Evolutionary conservation across 2,888 invertebrate genomes (phyloP), one percentile per base, ranked within the genome.

Genomic region (Pegoplata infirma): DNA sequence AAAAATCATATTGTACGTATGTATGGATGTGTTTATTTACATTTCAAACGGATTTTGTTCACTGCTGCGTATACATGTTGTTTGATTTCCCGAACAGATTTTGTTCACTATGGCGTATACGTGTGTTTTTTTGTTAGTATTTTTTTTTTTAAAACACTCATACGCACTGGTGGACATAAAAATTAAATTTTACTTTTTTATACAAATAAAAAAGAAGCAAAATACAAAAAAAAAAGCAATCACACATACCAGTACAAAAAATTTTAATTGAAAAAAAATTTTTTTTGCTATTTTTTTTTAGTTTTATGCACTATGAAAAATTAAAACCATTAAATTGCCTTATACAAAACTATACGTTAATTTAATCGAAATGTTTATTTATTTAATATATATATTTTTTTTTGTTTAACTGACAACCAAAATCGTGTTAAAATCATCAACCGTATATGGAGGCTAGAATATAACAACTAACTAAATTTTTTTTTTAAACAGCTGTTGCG

Each of bases 401-500:
- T 32, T 7, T 32, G 3, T 32, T 10, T 32, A 32, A 32, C 8
- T 10, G 12, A 28, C 2, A 10, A 7, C 10, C 12, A 10, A 40
- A n/a, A 40, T n/a, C n/a, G 5, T 51, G 51, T 32, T 40, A 7
- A 28, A 25, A 63, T 69, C 63, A 28, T 76, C 47, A 69, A 76
- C 75, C 75, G 61, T 67, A 51, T 74, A 47, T 53, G 59, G 25
- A 66, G 69, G 44, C 19, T 7, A 71, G 58, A 66, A 28, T 61
- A 66, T 71, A 25, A 17, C 53, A 66, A 74, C 74, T 79, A 61
- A n/a, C n/a, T n/a, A 79, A 69, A 66, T 56, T 12, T n/a, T n/a
- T n/a, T n/a, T n/a, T n/a, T 56, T 23, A 66, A 74, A 71, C 78
- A 79, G 69, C 74, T 79, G 78, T 79, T 74, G 44, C 63, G n/a